Evolutionary conservation across 35 echinoderm and acorn worm genomes (phyloP).

Genomic region (Ophioderma brevispina): DNA sequence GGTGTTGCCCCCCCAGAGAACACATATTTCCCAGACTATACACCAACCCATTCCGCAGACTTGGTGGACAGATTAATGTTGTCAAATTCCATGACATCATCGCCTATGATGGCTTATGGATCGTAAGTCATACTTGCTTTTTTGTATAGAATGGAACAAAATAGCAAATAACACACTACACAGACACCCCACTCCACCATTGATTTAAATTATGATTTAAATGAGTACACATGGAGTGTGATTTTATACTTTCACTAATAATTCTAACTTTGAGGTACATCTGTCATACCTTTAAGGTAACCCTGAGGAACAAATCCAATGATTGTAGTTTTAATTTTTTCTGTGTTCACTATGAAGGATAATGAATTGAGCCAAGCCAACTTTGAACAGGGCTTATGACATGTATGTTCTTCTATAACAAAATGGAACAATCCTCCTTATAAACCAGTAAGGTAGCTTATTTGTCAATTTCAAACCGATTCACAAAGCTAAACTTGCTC

Average conservation of each 20-base stretch:
- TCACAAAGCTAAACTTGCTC: too few species aligned
- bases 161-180: too few species aligned
- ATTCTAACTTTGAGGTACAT: too few species aligned
- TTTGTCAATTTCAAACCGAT: background rate
- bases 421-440: slow-evolving; percentile 91
- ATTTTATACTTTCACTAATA: too few species aligned
- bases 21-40: slow-evolving; percentile 82
- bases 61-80: slow-evolving; percentile 88
- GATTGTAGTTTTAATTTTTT: too few species aligned
- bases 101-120: slow-evolving; percentile 91
- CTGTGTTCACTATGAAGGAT: too few species aligned
- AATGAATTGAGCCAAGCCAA: slow-evolving; percentile 99
- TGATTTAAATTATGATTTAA: background rate
- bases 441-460: slow-evolving; percentile 65
- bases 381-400: slow-evolving; percentile 66
- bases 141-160: too few species aligned
- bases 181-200: too few species aligned
- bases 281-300: too few species aligned
- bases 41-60: slow-evolving; percentile 51
- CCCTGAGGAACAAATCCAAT: too few species aligned
- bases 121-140: slow-evolving; percentile 65
- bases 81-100: slow-evolving; percentile 81
- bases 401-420: slow-evolving; percentile 70
- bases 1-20: slow-evolving; percentile 89
- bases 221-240: background rate